Evolutionary conservation across 92 coral and sea anemone species (phyloP), one percentile per base, ranked within the genome.

Genomic region (Parazoanthus swiftii): DNA sequence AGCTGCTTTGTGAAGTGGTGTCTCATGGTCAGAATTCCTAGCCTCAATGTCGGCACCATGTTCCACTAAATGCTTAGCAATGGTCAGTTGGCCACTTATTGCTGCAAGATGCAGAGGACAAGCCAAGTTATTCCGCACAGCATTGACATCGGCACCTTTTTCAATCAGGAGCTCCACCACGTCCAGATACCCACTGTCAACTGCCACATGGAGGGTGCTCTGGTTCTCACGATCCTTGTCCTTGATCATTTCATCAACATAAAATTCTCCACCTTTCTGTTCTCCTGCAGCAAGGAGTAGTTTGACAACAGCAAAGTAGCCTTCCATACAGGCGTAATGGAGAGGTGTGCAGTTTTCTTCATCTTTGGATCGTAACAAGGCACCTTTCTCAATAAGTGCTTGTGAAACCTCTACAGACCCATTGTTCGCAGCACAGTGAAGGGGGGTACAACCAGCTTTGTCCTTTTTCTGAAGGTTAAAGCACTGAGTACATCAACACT

Each of bases 51-150:
- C 94, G 11, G 99, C 99, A 14, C 90, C 91, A 79, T 92, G 92
- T 16, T 90, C 79, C 29, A 92, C 70, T 63, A 97, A 81, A 51
- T 94, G 88, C 85, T 92, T 87, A 15, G 95, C 97, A 73, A 94
- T 95, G n/a, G 88, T 90, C 1, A 85, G 86, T 59, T 95, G 92
- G 0, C 98, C 98, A 89, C 95, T 94, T 66, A 93, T 92, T 44
- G 99, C 98, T 1, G 99, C 99, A 84, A 97, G 91, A 83, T 97
- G 99, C 35, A 97, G 90, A 8, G 99, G 98, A 14, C 93, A 95
- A 5, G 98, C 96, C 76, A 92, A 89, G 89, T 97, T 97, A 18
- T 71, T 90, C 46, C 97, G 87, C 46, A 89, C 89, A 4, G 95
- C 94, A 58, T 90, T 90, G 20, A 97, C 99, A 75, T 97, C 90